These are phyloP conservation scores for Drosophila koepferae DNA, from an alignment of 2,888 invertebrate species.

Conservation along the genomic window DNA sequence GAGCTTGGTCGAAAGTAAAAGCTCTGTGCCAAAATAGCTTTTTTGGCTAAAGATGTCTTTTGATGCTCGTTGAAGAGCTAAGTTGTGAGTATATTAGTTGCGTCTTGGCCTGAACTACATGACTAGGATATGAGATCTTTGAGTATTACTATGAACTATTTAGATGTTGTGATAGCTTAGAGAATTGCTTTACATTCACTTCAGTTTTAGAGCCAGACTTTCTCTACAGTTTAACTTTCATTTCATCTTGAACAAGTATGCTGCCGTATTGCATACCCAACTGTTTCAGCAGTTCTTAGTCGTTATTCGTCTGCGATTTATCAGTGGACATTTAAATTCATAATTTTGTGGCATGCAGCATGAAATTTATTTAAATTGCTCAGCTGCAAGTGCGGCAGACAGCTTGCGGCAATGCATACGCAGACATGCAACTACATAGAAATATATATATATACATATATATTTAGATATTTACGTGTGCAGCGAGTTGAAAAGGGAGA, in stretches of 20 bases:
- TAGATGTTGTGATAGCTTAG: no score
- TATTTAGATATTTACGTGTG: slow-evolving; percentile 20
- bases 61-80: neutral
- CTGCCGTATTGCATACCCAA: neutral
- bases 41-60: slow-evolving; percentile 19
- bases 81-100: neutral
- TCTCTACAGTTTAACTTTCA: no score
- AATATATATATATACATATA: neutral
- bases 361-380: slow-evolving; percentile 73
- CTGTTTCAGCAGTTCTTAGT: neutral
- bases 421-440: neutral
- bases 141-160: no score
- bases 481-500: slow-evolving; percentile 27
- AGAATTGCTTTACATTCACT: neutral
- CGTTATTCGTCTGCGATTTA: slow-evolving; percentile 68
- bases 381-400: slow-evolving; percentile 43
- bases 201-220: neutral
- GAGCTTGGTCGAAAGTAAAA: slow-evolving; percentile 12
- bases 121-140: neutral
- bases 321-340: slow-evolving; percentile 82
- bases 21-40: slow-evolving; percentile 13
- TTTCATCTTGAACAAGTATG: neutral
- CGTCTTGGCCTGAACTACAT: no score
- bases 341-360: slow-evolving; percentile 70
- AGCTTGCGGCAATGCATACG: slow-evolving; percentile 33